phyloP scores from a whole-genome alignment of 2,888 invertebrate species.

The Ditula angustiorana region DNA sequence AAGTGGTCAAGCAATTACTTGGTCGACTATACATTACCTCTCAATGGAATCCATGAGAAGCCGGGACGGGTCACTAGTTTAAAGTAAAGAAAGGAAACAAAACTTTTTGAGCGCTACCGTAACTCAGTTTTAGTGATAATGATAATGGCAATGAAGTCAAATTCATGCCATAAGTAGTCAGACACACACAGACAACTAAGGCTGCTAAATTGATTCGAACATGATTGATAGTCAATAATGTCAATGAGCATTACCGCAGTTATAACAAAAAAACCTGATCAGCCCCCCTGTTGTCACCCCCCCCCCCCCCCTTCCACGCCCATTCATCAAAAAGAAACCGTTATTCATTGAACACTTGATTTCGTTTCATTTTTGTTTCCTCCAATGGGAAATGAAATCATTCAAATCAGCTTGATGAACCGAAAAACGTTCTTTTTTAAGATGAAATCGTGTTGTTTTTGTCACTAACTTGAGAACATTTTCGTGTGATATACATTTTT shows the following conservation, averaged over 20 bases:
- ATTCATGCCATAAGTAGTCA: not conserved
- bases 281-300: not conserved
- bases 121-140: no score
- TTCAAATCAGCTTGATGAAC: constrained; percentile 36
- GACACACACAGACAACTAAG: not conserved
- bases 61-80: no score
- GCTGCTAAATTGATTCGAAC: not conserved
- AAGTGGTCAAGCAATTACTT: no score
- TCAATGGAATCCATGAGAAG: no score
- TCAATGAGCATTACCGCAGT: not conserved
- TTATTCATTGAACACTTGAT: constrained; percentile 36
- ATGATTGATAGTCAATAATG: not conserved
- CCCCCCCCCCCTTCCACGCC: no score
- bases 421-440: constrained; percentile 22
- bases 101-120: no score
- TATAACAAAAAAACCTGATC: not conserved
- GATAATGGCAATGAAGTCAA: no score
- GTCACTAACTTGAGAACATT: not conserved
- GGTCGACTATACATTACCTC: no score
- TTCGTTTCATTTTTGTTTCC: constrained; percentile 26
- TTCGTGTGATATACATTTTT: not conserved
- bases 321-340: constrained; percentile 21
- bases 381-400: constrained; percentile 26
- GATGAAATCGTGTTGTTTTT: constrained; percentile 13
- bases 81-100: no score